Conservation (phyloP, 2,113 vertebrate species). For the Chloroceryle aenea region DNA sequence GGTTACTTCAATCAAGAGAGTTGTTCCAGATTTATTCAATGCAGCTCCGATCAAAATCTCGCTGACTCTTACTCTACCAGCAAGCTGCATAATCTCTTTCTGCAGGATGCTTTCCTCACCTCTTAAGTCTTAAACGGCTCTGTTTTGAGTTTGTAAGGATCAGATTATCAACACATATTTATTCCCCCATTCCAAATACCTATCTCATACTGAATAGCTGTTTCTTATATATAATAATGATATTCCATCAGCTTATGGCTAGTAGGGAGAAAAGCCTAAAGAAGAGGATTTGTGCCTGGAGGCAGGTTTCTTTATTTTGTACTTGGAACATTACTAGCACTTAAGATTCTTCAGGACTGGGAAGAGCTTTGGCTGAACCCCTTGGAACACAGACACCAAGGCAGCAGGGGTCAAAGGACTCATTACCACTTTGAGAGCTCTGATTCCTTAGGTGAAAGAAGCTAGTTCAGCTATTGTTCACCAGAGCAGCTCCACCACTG, state of each 20-base stretch:
- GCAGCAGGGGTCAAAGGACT: neutral
- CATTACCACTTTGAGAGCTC: neutral
- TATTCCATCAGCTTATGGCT: neutral
- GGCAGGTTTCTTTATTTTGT: neutral
- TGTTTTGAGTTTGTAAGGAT: slow-evolving; percentile 50
- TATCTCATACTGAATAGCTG: slow-evolving; percentile 5
- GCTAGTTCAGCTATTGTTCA: neutral
- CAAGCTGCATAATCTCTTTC: neutral
- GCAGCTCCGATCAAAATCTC: neutral
- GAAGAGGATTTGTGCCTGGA: neutral
- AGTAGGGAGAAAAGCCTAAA: neutral
- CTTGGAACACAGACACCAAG: neutral
- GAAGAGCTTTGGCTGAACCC: slow-evolving; percentile 10
- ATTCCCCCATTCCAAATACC: neutral
- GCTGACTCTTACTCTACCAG: neutral
- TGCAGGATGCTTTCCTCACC: slow-evolving; percentile 17
- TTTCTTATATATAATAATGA: neutral
- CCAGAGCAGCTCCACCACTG: neutral
- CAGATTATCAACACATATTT: slow-evolving; percentile 27
- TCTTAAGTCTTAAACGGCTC: slow-evolving; percentile 4
- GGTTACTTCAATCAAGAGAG: slow-evolving; percentile 5
- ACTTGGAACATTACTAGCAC: neutral
- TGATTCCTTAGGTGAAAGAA: neutral
- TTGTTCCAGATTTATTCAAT: slow-evolving; percentile 6
- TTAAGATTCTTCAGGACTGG: neutral